Base-by-base conservation (phyloP, 1,140 invertebrate species). In the Bombus terrestris region DNA sequence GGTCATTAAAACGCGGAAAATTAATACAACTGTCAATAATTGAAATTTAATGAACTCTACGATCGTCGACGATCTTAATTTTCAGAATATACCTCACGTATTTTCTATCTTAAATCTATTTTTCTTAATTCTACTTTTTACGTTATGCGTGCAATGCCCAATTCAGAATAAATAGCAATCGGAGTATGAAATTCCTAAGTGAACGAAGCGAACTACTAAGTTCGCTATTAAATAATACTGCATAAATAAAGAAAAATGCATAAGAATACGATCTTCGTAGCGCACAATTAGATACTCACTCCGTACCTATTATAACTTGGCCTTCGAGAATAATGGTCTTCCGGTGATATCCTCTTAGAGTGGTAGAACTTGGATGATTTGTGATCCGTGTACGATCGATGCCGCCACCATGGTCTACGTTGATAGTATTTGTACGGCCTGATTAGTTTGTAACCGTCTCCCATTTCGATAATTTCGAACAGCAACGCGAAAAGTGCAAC, bases 351-450 rank as follows among this genome's bases (percentile, higher is more conserved):
- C 66, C 75, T 88, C 53, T 81, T 86, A 3, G 75, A 6, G 74
- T 69, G 79, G 59, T 87, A 79, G 66, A 68, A 74, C 59, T 88
- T 92, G 10, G 74, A 80, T 53, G 78, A 72, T 80, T 85, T 86
- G 13, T 85, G 62, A 74, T 68, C 43, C 32, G 86, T 15, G 75
- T 89, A 79, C 87, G 88, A 91, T 81, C 86, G 83, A 37, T 84
- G 75, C 32, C 83, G 79, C 28, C 71, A 76, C 75, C 73, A 81
- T 72, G 91, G 77, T 53, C 85, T 90, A 6, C 57, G 86, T 81
- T 81, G 78, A 81, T 92, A 85, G 68, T 81, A 72, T 80, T 90
- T 91, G 62, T 87, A 91, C 18, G 87, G 85, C 32, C 84, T 90
- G 4, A 85, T 78, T 35, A 59, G 75, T 81, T 88, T 93, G 66